Evolutionary conservation across 2,888 invertebrate species (phyloP), one percentile per base, ranked within the genome.

Genomic region (Neoscelio sp.): DNA sequence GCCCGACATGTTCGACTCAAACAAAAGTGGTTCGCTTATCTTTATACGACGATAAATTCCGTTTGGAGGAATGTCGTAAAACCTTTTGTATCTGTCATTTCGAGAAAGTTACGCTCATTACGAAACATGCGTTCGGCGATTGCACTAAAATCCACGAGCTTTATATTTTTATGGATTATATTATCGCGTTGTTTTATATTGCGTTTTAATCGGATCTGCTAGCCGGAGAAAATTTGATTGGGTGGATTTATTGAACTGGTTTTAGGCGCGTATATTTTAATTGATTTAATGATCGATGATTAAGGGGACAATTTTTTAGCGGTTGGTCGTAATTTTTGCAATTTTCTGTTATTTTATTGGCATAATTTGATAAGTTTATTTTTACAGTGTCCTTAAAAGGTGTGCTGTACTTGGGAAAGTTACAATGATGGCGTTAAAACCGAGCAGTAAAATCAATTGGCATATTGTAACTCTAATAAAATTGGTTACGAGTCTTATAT

Each of bases 21-120:
- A 65, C 64, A 50, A 38, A 65, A 52, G 50, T 50, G 17, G 18
- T 13, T 28, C 40, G 46, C 30, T 65, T 65, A 65, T 65, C 65
- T 65, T 65, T 65, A 65, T 42, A 50, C 40, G 65, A 40, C 50
- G 42, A 40, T 65, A 52, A 65, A 54, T 52, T 65, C 42, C 52
- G 52, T 44, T 65, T 42, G 7, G 20, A 42, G 15, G 13, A 54
- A 54, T 28, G 50, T 54, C 52, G 52, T 65, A 50, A 65, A 65
- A 52, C 8, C 26, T 26, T n/a, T 44, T 54, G 65, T 33, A 20
- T 44, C 44, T 20, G 44, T 44, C 20, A n/a, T 42, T n/a, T 42
- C 17, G n/a, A 17, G 17, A 3, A 8, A 30, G 15, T 35, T 30
- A 18, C 28, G 33, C 33, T 65, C 52, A 42, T 65, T 52, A 65